A percentile compares a stretch with the other conserved stretches of the same genome.
These are phyloP conservation scores for Trachops cirrhosus DNA, from an alignment of 2,797 vertebrate species.

Conservation along the genomic window DNA sequence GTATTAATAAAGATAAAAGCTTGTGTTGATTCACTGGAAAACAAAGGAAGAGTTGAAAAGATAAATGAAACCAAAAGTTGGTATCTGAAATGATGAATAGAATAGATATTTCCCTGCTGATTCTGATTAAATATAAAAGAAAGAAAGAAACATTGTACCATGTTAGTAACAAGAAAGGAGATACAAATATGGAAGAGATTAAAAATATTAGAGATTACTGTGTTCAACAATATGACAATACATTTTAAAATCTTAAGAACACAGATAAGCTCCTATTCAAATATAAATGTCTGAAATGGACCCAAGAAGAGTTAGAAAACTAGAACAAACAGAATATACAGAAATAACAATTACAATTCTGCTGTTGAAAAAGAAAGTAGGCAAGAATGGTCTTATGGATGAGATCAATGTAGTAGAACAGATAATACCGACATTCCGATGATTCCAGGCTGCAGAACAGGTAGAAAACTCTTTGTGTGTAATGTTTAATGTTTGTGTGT, in stretches of 20 bases:
- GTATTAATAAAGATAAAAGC: neutral
- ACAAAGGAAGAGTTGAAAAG: constrained; percentile 37
- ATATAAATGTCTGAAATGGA: neutral
- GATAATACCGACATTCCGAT: neutral
- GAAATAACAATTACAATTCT: neutral
- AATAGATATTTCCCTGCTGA: neutral
- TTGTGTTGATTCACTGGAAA: neutral
- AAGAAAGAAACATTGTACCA: neutral
- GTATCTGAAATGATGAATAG: neutral
- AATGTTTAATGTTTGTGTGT: neutral
- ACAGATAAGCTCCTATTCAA: neutral
- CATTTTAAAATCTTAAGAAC: neutral
- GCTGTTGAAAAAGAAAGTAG: neutral
- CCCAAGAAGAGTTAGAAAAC: neutral
- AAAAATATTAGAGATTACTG: neutral
- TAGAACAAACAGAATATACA: neutral
- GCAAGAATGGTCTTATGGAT: neutral
- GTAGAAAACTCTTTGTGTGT: neutral
- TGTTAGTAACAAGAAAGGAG: constrained; percentile 3
- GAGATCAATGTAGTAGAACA: neutral
- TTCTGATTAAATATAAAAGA: neutral
- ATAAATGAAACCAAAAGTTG: constrained; percentile 48
- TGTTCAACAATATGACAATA: neutral
- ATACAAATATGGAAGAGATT: constrained; percentile 25
- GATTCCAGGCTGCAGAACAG: neutral